Conservation (phyloP, 2,888 invertebrate genomes). For the Eustalomyia histrio region DNA sequence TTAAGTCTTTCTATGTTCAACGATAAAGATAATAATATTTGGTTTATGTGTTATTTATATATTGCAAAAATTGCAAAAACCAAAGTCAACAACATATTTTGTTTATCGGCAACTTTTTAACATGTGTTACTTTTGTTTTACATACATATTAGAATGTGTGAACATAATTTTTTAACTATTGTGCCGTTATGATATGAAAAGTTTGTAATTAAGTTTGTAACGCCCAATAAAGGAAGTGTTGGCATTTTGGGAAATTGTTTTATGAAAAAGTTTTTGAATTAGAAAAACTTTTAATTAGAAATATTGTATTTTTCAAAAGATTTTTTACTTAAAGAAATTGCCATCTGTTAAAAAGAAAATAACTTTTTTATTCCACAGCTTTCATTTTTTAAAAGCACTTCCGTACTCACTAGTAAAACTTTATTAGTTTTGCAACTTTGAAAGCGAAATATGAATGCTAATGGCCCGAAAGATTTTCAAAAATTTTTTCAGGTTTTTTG, state of each 20-base stretch:
- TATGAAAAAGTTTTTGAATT: background rate
- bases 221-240: background rate
- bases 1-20: background rate
- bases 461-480: too few relatives aligned
- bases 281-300: background rate
- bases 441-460: too few relatives aligned
- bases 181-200: background rate
- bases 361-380: too few relatives aligned
- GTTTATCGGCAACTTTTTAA: conserved; percentile 5
- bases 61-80: background rate
- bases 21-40: background rate
- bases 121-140: background rate
- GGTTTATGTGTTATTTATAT: background rate
- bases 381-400: too few relatives aligned
- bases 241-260: background rate
- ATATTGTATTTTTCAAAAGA: background rate
- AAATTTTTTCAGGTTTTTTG: too few relatives aligned
- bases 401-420: too few relatives aligned
- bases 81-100: background rate
- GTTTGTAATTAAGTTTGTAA: background rate
- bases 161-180: background rate
- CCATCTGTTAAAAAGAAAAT: too few relatives aligned
- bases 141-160: background rate
- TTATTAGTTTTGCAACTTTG: too few relatives aligned
- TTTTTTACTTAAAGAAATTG: too few relatives aligned